Base-by-base conservation (phyloP, 2,888 invertebrate genomes). In the Formica aserva region DNA sequence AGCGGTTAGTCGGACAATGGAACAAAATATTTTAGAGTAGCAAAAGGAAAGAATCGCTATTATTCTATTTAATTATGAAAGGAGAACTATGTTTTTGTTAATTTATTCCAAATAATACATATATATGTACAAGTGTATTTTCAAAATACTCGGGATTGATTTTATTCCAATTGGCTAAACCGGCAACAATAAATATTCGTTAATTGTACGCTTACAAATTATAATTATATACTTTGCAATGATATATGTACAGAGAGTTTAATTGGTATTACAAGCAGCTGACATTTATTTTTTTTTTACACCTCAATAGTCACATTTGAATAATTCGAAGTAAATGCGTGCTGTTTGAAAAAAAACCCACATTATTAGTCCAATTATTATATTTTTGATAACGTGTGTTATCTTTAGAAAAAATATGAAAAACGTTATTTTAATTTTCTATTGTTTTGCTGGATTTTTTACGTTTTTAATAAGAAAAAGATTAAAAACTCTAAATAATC, bases 391-490 rank as follows among this genome's bases (percentile, higher is more conserved):
- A 38, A 9, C 9, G 38, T 38, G 0, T 38, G 35, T 9, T 38
- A 38, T 38, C 38, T 38, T 38, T 38, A n/a, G 3, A 38, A 32
- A 32, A 1, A n/a, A 38, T 41, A 22, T 1, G 8, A 41, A 41
- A 74, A 13, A 15, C 13, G 8, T 45, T 29, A n/a, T 9, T 13
- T 69, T 71, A 52, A 52, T 32, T 71, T 71, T 32, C 29, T 52
- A 11, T 11, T 4, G 1, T 52, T 45, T n/a, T 5, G 6, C 6
- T 48, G 9, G 38, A 38, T 38, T 11, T 52, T 35, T 71, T 9
- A 52, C 9, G 22, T 35, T 71, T 71, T 22, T 69, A 69, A n/a
- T 48, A n/a, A 69, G n/a, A n/a, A 22, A 35, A 71, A 8, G n/a
- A 52, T 35, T 32, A 6, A 32, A 32, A 32, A 32, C 6, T 32